These are phyloP conservation scores for Brachypodius melanocephalos DNA, from an alignment of 2,113 vertebrate genomes.

Conservation along the genomic window DNA sequence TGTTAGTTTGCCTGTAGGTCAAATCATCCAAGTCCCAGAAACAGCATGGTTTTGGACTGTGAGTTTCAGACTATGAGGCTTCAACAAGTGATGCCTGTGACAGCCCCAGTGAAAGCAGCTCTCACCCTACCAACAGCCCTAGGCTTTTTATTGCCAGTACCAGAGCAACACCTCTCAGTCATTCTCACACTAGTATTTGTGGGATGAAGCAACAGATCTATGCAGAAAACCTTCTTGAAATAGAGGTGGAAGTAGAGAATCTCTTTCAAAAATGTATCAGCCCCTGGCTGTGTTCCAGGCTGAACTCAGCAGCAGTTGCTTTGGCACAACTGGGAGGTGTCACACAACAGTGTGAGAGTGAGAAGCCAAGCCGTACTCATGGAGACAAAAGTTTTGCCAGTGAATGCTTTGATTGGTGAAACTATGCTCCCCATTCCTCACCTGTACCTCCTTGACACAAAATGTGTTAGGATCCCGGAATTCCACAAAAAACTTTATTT, in stretches of 20 bases:
- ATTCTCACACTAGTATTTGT: not conserved
- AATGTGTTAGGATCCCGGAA: not conserved
- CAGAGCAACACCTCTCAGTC: not conserved
- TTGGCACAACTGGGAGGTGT: not conserved
- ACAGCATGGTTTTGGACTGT: not conserved
- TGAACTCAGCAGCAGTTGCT: not conserved
- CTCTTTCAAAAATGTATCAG: not conserved
- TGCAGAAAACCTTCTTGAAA: not conserved
- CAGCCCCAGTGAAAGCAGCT: not conserved
- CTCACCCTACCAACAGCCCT: not conserved
- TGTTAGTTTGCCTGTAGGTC: not conserved
- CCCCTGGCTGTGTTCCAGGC: not conserved
- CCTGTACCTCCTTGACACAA: not conserved
- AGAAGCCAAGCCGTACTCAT: not conserved
- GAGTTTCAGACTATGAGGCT: not conserved
- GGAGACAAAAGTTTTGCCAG: not conserved
- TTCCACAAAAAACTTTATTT: not conserved
- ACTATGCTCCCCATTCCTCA: not conserved
- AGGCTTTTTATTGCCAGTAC: not conserved
- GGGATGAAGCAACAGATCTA: not conserved
- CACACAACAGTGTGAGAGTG: not conserved
- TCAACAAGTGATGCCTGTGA: not conserved
- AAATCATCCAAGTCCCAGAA: not conserved
- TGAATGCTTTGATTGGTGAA: not conserved
- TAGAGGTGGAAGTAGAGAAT: not conserved